Evolutionary conservation across 2,113 vertebrate species (phyloP).

Genomic region (Trematocara marginatum): DNA sequence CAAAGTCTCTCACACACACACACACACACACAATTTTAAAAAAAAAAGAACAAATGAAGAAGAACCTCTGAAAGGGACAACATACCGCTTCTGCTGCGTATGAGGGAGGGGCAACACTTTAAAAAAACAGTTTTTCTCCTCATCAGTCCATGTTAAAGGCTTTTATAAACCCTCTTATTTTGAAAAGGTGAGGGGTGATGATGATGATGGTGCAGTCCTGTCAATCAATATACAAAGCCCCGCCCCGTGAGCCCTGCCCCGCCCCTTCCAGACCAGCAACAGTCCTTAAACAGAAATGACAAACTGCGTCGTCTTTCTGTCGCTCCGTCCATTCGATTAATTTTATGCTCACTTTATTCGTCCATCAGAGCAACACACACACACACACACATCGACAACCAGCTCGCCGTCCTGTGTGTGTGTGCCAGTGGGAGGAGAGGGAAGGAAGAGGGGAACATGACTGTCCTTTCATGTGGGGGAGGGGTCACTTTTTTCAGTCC

Average conservation of each 20-base stretch:
- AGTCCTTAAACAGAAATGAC: conserved; percentile 28
- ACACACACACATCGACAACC: background rate
- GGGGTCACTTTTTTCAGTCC: conserved; percentile 17
- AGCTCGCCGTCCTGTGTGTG: conserved; percentile 39
- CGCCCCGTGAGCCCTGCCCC: conserved; percentile 6
- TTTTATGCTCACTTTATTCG: conserved; percentile 15
- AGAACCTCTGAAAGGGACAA: conserved; percentile 37
- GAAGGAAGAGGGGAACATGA: background rate
- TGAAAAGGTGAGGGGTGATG: conserved; percentile 69
- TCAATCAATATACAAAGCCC: conserved; percentile 36
- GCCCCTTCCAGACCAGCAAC: conserved; percentile 28
- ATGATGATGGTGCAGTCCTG: conserved; percentile 60
- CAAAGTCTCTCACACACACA: background rate
- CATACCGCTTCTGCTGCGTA: conserved; percentile 56
- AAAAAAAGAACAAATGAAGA: conserved; percentile 20
- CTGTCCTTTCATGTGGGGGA: conserved; percentile 16
- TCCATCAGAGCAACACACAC: conserved; percentile 20
- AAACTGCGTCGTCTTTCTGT: background rate
- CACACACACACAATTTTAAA: background rate
- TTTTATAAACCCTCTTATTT: conserved; percentile 80
- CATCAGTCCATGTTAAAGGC: conserved; percentile 86
- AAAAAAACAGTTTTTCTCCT: conserved; percentile 47
- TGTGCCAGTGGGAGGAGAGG: background rate
- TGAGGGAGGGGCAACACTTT: conserved; percentile 35
- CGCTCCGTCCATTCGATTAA: background rate